These are phyloP conservation scores for Catostomus latipinnis DNA, from an alignment of 2,797 vertebrate species.

Conservation along the genomic window DNA sequence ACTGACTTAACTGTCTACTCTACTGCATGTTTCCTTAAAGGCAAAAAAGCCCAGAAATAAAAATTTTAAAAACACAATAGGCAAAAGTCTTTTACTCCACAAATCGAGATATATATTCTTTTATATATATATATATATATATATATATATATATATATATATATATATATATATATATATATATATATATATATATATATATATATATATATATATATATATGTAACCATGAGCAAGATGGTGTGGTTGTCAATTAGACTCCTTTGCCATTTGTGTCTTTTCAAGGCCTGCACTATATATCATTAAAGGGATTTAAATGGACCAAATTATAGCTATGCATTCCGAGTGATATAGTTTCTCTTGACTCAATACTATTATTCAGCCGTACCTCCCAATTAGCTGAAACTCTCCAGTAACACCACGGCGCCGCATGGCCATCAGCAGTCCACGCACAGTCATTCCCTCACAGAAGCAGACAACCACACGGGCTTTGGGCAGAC, in stretches of 20 bases:
- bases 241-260: conserved; percentile 19
- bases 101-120: not conserved
- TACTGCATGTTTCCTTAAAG: not conserved
- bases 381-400: conserved; percentile 90
- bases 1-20: no score
- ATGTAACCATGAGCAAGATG: conserved; percentile 16
- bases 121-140: not conserved
- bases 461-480: conserved; percentile 98
- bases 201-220: not conserved
- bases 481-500: conserved; percentile 94
- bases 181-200: not conserved
- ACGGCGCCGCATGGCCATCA: conserved; percentile 94
- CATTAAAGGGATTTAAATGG: not conserved
- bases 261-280: conserved; percentile 18
- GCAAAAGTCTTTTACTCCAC: not conserved
- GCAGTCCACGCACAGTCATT: conserved; percentile 95
- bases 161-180: no score
- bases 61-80: not conserved
- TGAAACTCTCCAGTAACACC: conserved; percentile 92
- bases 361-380: not conserved
- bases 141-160: no score
- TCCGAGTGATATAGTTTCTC: not conserved
- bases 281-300: not conserved
- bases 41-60: not conserved
- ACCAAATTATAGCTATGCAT: conserved; percentile 2